Evolutionary conservation across 2,888 invertebrate species (phyloP), one percentile per base, ranked within the genome.

Genomic region (Phragmatobia fuliginosa): DNA sequence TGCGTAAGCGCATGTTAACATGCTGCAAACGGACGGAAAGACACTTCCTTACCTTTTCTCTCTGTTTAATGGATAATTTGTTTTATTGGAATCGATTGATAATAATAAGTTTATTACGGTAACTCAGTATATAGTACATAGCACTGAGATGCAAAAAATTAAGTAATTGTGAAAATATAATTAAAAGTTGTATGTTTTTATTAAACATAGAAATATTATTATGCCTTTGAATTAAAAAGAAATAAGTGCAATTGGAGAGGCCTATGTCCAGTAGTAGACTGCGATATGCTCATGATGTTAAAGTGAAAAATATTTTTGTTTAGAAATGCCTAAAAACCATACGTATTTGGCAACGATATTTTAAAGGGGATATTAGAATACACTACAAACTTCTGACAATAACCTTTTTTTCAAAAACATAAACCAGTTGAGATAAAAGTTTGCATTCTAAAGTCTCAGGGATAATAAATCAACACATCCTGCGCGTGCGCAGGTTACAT

Each of bases 1-100:
- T 85, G 88, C 88, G 78, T 85, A 74, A 78, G 74, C 85, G 88
- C 90, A 91, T 90, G 90, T 89, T 91, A 92, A 91, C 90, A 88
- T 87, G 85, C 85, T 82, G 81, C 80, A 77, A 77, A 78, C 78
- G 72, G 77, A 85, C 87, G 88, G 89, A 88, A 87, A 86, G 90
- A 88, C 88, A 91, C 92, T 92, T 91, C 92, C 92, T 90, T 74
- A 85, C 78, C 67, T 71, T 79, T 45, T 76, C 83, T 80, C 71
- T 75, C 76, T 70, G 49, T 70, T 77, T 72, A 68, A 62, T 76
- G 41, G 61, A 52, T 64, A 67, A 75, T 80, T 77, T 74, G 72
- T 75, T 72, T 72, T 70, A 49, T 78, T 79, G 68, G 65, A 71
- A 75, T 79, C 71, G 71, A 78, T 79, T 81, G 79, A 68, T 68